phyloP scores from a whole-genome alignment of 2,797 vertebrate genomes.

The Hipposideros larvatus region DNA sequence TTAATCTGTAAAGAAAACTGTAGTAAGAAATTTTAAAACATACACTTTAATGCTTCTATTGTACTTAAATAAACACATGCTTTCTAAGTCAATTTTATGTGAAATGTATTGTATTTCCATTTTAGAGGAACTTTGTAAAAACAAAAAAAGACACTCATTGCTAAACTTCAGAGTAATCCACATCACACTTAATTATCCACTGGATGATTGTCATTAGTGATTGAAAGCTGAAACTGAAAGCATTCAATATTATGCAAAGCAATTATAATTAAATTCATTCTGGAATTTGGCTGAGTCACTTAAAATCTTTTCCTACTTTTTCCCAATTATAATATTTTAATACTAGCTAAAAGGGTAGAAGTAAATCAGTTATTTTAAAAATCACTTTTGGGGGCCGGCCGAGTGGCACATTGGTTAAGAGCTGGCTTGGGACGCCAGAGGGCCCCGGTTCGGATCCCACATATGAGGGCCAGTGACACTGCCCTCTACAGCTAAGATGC shows the following conservation, averaged over 20 bases:
- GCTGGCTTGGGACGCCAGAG: no score
- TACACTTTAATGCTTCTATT: neutral
- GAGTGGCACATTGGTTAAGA: no score
- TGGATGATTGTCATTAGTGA: neutral
- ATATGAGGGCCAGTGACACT: no score
- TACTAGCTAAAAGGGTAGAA: neutral
- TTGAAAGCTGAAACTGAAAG: constrained; percentile 52
- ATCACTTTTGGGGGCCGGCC: neutral
- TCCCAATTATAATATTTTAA: constrained; percentile 47
- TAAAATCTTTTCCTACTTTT: constrained; percentile 44
- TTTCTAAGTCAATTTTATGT: constrained; percentile 38
- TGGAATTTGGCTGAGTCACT: constrained; percentile 4
- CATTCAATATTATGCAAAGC: constrained; percentile 36
- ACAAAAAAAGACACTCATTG: neutral
- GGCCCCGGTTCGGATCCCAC: no score
- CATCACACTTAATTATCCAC: constrained; percentile 30
- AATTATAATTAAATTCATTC: constrained; percentile 52
- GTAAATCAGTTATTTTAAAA: constrained; percentile 54
- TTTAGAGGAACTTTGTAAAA: constrained; percentile 16
- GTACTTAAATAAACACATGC: neutral
- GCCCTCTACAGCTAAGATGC: no score
- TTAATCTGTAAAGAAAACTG: constrained; percentile 36
- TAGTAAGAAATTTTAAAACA: neutral
- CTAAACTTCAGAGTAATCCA: constrained; percentile 51
- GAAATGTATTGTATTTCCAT: constrained; percentile 14